phyloP scores from a whole-genome alignment of 2,797 vertebrate species.

The Gila robusta region DNA sequence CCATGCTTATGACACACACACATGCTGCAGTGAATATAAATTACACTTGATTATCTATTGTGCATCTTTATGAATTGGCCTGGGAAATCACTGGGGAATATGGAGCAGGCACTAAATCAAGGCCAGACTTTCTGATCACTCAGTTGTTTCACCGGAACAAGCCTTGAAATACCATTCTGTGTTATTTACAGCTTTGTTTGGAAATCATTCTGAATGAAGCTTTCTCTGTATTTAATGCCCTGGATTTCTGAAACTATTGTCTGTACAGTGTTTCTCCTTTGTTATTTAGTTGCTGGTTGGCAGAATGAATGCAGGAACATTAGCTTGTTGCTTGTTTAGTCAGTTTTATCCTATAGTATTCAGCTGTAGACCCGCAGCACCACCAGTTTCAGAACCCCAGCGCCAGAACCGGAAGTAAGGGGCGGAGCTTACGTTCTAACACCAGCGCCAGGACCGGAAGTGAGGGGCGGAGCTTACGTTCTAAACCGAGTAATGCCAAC shows the following conservation, averaged over 20 bases:
- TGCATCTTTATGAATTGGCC: slow-evolving; percentile 39
- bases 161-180: slow-evolving; percentile 40
- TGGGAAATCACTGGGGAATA: slow-evolving; percentile 34
- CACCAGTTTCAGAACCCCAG: too few relatives aligned
- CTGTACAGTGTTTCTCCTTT: not conserved
- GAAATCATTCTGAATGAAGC: slow-evolving; percentile 1
- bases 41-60: slow-evolving; percentile 54
- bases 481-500: too few relatives aligned
- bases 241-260: not conserved
- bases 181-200: slow-evolving; percentile 57
- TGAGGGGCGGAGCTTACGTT: too few relatives aligned
- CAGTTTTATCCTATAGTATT: not conserved
- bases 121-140: slow-evolving; percentile 30
- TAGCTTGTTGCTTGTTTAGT: not conserved
- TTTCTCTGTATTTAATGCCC: slow-evolving; percentile 15
- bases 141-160: slow-evolving; percentile 45
- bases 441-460: too few relatives aligned
- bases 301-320: slow-evolving; percentile 6
- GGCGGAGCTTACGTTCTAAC: too few relatives aligned
- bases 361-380: too few relatives aligned
- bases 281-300: not conserved
- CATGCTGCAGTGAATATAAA: slow-evolving; percentile 48
- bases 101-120: slow-evolving; percentile 54
- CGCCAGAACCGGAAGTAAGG: too few relatives aligned
- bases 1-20: slow-evolving; percentile 17